Conservation (phyloP, 2,113 vertebrate species). For the Eonycteris spelaea region DNA sequence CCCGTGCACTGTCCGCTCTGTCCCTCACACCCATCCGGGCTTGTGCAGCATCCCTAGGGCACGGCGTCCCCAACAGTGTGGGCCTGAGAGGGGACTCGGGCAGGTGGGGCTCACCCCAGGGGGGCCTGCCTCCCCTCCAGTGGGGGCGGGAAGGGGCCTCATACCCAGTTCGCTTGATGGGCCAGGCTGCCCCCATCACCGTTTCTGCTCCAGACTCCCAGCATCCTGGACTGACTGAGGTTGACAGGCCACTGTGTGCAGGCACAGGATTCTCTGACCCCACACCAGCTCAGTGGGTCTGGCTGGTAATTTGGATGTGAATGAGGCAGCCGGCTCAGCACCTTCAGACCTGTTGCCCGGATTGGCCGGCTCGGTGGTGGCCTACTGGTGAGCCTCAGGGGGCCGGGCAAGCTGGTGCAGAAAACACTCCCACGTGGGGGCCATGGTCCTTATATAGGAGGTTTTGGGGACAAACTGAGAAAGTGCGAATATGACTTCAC, state of each 20-base stretch:
- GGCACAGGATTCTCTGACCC: rapidly evolving
- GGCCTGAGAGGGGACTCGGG: background rate
- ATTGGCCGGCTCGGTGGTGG: no score
- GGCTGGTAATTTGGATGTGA: background rate
- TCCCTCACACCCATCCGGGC: background rate
- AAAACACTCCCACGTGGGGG: background rate
- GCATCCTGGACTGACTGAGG: background rate
- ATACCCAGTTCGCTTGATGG: background rate
- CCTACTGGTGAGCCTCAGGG: background rate
- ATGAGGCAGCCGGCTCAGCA: background rate
- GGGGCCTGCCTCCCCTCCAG: background rate
- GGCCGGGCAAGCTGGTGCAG: background rate
- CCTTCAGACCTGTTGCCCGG: background rate
- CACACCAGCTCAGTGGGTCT: background rate
- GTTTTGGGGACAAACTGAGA: background rate
- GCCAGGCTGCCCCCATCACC: background rate
- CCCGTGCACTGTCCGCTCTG: background rate
- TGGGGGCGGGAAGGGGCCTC: background rate
- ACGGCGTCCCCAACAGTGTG: rapidly evolving
- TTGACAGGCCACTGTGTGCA: background rate
- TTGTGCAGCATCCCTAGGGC: no score
- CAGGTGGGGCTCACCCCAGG: background rate
- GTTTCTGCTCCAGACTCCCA: background rate
- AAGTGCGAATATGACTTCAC: background rate
- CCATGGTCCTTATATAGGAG: background rate